phyloP scores from a whole-genome alignment of 2,888 invertebrate genomes.

The Acanthosepion lycidas region DNA sequence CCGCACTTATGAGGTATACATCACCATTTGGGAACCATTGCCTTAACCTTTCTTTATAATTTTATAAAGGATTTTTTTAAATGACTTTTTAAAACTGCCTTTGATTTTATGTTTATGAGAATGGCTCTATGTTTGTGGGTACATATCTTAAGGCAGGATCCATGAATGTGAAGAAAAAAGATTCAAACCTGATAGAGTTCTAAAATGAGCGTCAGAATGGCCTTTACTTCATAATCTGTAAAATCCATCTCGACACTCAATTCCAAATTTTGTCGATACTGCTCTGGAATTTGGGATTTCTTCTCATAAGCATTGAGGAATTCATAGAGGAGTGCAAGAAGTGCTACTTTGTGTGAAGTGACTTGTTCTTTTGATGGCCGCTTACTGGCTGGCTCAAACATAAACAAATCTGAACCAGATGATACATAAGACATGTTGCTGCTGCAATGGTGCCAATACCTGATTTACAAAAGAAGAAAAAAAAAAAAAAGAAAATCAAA shows the following conservation, averaged over 20 bases:
- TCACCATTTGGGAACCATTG: too few species aligned
- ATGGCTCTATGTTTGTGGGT: too few species aligned
- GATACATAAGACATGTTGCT: conserved; percentile 39
- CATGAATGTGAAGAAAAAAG: neutral
- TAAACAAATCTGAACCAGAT: conserved; percentile 55
- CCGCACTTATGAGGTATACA: too few species aligned
- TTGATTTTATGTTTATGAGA: too few species aligned
- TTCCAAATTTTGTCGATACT: conserved; percentile 24
- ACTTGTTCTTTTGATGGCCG: conserved; percentile 65
- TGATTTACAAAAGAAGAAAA: neutral
- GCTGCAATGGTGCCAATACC: neutral
- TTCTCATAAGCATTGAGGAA: conserved; percentile 51
- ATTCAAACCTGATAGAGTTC: conserved; percentile 46
- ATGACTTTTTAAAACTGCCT: too few species aligned
- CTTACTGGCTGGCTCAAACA: conserved; percentile 57
- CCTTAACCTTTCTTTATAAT: too few species aligned
- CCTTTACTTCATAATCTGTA: conserved; percentile 40
- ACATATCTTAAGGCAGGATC: neutral
- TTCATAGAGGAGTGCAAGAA: conserved; percentile 67
- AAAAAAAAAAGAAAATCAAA: neutral
- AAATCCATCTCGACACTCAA: conserved; percentile 24
- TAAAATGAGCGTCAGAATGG: conserved; percentile 42
- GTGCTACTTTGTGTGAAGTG: conserved; percentile 68
- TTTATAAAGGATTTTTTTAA: too few species aligned
- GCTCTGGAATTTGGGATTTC: conserved; percentile 37